These are phyloP conservation scores for Ptychobarbus kaznakovi DNA, from an alignment of 2,797 vertebrate species.

Conservation along the genomic window DNA sequence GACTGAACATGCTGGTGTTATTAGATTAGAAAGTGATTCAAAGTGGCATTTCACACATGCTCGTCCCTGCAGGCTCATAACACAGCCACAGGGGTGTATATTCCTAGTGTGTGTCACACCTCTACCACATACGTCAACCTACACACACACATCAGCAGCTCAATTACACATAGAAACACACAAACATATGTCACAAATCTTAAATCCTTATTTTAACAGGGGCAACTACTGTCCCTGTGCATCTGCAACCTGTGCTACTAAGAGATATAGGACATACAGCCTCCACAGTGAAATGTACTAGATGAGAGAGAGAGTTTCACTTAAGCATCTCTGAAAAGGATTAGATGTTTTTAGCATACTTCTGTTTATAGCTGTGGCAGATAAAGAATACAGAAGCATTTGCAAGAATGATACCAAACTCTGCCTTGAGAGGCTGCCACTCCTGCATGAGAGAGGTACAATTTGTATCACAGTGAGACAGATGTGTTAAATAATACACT, in stretches of 20 bases:
- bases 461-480: conserved; percentile 4
- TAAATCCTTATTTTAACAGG: conserved; percentile 15
- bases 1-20: conserved; percentile 30
- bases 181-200: conserved; percentile 44
- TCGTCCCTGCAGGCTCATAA: conserved; percentile 57
- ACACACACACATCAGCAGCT: conserved; percentile 47
- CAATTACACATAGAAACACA: conserved; percentile 35
- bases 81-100: conserved; percentile 57
- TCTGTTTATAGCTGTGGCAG: background rate
- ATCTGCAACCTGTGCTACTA: background rate
- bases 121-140: conserved; percentile 62
- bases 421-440: background rate
- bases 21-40: conserved; percentile 65
- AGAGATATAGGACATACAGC: background rate
- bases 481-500: conserved; percentile 32
- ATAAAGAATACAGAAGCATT: background rate
- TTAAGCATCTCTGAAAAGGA: background rate
- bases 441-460: conserved; percentile 13
- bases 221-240: background rate
- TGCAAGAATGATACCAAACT: conserved; percentile 18
- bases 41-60: conserved; percentile 72
- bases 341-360: conserved; percentile 6
- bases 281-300: background rate
- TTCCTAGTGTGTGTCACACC: conserved; percentile 61
- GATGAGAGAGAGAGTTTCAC: background rate